Percentiles rank a stretch among this genome's conserved stretches.
These are phyloP conservation scores for Vanacampus margaritifer DNA, from an alignment of 2,113 vertebrate species.

Conservation along the genomic window DNA sequence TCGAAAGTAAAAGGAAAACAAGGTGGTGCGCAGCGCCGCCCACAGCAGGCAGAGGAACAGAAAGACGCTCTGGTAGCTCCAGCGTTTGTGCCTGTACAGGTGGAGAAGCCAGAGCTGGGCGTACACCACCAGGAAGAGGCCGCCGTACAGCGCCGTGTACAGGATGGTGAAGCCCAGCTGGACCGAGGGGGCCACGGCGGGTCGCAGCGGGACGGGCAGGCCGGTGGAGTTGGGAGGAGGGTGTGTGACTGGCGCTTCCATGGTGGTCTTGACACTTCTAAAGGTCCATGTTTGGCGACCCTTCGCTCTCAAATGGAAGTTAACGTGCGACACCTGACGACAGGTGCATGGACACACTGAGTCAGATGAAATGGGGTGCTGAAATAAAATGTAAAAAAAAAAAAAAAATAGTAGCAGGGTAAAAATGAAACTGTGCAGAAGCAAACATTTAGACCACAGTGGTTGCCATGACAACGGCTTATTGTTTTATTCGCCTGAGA, in stretches of 20 bases:
- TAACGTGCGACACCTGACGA: slow-evolving; percentile 13
- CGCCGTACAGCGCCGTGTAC: slow-evolving; percentile 77
- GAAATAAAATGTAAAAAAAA: too few species aligned
- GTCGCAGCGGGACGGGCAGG: slow-evolving; percentile 60
- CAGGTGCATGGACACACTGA: background rate
- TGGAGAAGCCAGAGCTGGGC: slow-evolving; percentile 82
- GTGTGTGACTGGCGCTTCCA: slow-evolving; percentile 38
- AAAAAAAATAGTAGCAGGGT: too few species aligned
- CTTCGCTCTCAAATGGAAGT: background rate
- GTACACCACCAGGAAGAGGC: slow-evolving; percentile 80
- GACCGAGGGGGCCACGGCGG: slow-evolving; percentile 80
- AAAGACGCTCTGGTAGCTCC: slow-evolving; percentile 85
- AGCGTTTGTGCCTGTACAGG: slow-evolving; percentile 79
- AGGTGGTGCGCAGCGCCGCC: slow-evolving; percentile 80
- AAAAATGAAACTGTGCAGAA: too few species aligned
- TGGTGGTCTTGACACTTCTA: slow-evolving; percentile 8
- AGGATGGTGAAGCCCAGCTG: slow-evolving; percentile 81
- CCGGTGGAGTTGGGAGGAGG: slow-evolving; percentile 41
- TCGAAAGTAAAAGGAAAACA: slow-evolving; percentile 85
- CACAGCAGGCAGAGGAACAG: slow-evolving; percentile 83
- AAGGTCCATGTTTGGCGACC: slow-evolving; percentile 19
- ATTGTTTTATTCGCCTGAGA: too few species aligned
- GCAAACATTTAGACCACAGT: too few species aligned
- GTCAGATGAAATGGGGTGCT: too few species aligned
- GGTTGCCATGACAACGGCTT: too few species aligned